Evolutionary conservation across 2,797 vertebrate species (phyloP).

Genomic region (Rhyacichthys aspro): DNA sequence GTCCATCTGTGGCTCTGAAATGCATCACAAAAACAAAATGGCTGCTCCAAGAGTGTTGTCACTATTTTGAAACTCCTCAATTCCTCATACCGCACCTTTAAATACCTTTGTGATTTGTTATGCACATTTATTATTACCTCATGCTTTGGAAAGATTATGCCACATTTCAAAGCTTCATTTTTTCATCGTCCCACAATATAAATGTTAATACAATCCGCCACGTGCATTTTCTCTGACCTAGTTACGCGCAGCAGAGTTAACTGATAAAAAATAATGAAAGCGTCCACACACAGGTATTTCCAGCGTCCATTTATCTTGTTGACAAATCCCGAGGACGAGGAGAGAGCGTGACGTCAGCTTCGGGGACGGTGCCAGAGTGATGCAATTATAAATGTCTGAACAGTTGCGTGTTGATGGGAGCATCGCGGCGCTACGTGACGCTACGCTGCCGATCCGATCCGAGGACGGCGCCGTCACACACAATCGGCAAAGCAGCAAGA

Average conservation of each 20-base stretch:
- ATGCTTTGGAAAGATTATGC: not conserved
- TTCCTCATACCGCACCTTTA: conserved; percentile 31
- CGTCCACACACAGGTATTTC: conserved; percentile 21
- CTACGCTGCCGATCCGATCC: conserved; percentile 77
- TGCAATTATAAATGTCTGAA: conserved; percentile 77
- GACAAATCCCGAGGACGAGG: conserved; percentile 46
- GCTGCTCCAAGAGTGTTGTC: no score
- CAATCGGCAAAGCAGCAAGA: conserved; percentile 77
- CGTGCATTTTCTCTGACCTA: not conserved
- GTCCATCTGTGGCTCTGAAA: no score
- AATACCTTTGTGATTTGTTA: conserved; percentile 1
- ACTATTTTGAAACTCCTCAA: not conserved
- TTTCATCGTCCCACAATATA: not conserved
- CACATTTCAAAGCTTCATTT: not conserved
- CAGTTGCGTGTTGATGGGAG: conserved; percentile 81
- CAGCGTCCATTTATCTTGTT: conserved; percentile 40
- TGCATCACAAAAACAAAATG: no score
- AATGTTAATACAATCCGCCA: not conserved
- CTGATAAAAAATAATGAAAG: conserved; percentile 9
- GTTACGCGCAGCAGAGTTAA: not conserved
- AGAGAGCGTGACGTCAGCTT: conserved; percentile 65
- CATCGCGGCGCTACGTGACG: conserved; percentile 69
- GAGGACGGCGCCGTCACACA: conserved; percentile 79
- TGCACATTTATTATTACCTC: not conserved
- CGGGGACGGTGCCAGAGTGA: conserved; percentile 51